Conservation (phyloP, 2,888 invertebrate species). For the Ochropleura plecta region DNA sequence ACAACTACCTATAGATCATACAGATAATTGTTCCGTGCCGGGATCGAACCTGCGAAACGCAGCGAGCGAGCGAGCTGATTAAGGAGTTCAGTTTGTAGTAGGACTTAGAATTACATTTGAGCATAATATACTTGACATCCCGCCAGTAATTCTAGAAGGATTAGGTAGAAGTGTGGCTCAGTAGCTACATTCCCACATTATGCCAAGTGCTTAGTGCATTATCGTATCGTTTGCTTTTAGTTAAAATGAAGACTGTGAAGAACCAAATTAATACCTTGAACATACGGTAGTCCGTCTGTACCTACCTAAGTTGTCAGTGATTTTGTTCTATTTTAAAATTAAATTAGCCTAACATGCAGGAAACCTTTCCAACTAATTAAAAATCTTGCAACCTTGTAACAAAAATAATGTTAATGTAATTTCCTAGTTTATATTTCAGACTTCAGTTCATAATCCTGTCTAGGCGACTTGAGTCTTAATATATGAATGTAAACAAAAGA, state of each 20-base stretch:
- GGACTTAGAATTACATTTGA: background rate
- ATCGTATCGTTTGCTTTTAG: too few species aligned
- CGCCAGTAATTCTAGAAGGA: background rate
- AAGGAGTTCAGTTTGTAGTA: background rate
- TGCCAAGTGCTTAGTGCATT: background rate
- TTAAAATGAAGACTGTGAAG: background rate
- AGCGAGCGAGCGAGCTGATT: too few species aligned
- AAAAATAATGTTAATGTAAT: conserved; percentile 3
- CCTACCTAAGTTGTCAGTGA: background rate
- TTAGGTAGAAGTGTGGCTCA: background rate
- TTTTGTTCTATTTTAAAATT: conserved; percentile 6
- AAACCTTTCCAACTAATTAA: conserved; percentile 28
- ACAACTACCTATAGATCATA: too few species aligned
- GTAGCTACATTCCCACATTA: too few species aligned
- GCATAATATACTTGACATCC: background rate
- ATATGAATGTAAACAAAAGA: conserved; percentile 18
- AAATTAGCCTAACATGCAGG: conserved; percentile 4
- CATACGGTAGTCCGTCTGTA: too few species aligned
- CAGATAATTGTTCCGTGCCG: too few species aligned
- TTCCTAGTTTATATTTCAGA: conserved; percentile 37
- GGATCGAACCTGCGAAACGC: too few species aligned
- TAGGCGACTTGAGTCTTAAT: conserved; percentile 14
- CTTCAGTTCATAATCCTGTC: background rate
- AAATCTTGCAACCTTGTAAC: conserved; percentile 33
- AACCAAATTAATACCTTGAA: background rate